These are phyloP conservation scores for Oxystoma pomonae DNA, from an alignment of 2,888 invertebrate genomes.

Conservation along the genomic window DNA sequence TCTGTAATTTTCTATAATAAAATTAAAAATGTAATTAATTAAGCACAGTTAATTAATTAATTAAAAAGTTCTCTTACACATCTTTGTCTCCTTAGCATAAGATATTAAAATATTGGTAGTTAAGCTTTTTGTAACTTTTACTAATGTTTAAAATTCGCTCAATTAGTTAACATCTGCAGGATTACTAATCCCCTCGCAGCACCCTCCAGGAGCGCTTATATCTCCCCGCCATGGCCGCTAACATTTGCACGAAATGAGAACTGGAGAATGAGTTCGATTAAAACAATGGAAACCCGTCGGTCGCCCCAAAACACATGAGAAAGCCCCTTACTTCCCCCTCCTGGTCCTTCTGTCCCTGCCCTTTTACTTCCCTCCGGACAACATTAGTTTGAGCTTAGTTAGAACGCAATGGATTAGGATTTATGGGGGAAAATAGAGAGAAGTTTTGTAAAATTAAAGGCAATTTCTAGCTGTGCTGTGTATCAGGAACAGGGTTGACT, in stretches of 20 bases:
- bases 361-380: conserved; percentile 25
- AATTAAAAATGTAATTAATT: no score
- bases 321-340: conserved; percentile 8
- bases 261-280: conserved; percentile 50
- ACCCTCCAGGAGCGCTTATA: conserved; percentile 49
- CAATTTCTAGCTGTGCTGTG: neutral
- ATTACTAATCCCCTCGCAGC: no score
- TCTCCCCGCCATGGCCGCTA: conserved; percentile 45
- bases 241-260: conserved; percentile 49
- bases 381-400: conserved; percentile 39
- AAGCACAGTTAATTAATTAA: no score
- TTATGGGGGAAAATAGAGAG: conserved; percentile 31
- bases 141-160: no score
- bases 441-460: neutral
- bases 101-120: no score
- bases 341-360: conserved; percentile 11
- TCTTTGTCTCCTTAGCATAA: no score
- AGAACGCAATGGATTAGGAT: conserved; percentile 35
- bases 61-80: no score
- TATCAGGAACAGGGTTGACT: no score
- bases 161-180: no score
- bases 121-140: no score
- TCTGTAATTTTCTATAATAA: no score
- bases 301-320: conserved; percentile 14
- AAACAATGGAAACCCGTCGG: conserved; percentile 43